Percentiles rank a stretch among this genome's conserved stretches.
Conservation (phyloP, 64 coral and sea anemone species). For the Pocillopora damicornis region DNA sequence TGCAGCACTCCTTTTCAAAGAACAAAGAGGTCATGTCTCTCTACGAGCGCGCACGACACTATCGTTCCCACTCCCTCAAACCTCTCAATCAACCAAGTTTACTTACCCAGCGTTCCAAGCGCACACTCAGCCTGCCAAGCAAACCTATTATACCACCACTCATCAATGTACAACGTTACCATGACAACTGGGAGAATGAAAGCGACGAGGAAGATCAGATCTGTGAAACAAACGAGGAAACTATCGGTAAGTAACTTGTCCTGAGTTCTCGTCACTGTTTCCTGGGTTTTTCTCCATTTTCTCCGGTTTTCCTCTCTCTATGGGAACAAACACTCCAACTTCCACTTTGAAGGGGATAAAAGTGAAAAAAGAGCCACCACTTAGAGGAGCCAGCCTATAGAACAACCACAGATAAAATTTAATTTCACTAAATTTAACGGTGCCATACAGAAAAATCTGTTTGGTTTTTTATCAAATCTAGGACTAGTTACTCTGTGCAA, state of each 20-base stretch:
- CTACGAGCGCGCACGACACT: background rate
- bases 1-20: background rate
- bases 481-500: no score
- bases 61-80: conserved; percentile 30
- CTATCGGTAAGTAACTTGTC: conserved; percentile 14
- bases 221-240: background rate
- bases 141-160: conserved; percentile 22
- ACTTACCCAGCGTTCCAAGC: conserved; percentile 43
- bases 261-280: background rate
- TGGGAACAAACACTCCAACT: no score
- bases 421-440: no score
- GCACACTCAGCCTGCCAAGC: conserved; percentile 17
- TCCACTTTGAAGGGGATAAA: no score
- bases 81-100: conserved; percentile 18
- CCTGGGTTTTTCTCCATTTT: background rate
- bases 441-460: no score
- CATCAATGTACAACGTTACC: conserved; percentile 22
- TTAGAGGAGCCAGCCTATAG: no score
- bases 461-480: no score
- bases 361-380: no score
- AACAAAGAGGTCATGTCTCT: background rate
- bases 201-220: background rate
- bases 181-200: conserved; percentile 9
- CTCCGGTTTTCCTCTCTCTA: no score
- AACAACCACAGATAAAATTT: no score